A percentile compares a stretch with the other conserved stretches of the same genome.
phyloP scores from a whole-genome alignment of 2,113 vertebrate species.

The Psophia crepitans region DNA sequence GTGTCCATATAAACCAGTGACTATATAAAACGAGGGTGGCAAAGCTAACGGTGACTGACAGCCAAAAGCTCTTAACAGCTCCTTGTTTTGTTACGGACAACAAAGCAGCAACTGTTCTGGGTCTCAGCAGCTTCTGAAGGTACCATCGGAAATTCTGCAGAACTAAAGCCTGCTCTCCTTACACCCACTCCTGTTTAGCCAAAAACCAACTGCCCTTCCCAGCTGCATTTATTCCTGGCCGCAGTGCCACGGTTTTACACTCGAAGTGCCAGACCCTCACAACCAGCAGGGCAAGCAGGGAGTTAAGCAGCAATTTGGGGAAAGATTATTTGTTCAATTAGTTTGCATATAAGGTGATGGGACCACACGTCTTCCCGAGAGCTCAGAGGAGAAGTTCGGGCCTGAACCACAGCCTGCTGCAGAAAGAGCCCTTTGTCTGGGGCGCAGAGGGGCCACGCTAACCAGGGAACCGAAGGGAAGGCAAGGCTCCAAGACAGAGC shows the following conservation, averaged over 20 bases:
- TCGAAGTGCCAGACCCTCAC: background rate
- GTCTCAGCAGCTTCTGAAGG: background rate
- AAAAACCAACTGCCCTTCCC: background rate
- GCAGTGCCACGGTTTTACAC: background rate
- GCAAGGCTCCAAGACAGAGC: constrained; percentile 1
- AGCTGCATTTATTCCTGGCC: background rate
- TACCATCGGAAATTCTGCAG: background rate
- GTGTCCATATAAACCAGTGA: background rate
- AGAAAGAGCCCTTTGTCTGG: constrained; percentile 53
- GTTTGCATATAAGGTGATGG: background rate
- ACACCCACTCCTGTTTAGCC: background rate
- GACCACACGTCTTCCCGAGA: background rate
- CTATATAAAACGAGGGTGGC: background rate
- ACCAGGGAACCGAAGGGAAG: constrained; percentile 3
- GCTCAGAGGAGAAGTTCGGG: background rate
- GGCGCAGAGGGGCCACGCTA: background rate
- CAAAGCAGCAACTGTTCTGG: background rate
- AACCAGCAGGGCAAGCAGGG: background rate
- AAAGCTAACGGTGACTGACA: background rate
- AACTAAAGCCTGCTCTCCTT: background rate
- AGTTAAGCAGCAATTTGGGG: background rate
- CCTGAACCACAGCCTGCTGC: background rate
- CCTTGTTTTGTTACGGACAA: background rate
- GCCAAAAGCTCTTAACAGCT: background rate
- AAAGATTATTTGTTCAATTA: background rate